phyloP scores from a whole-genome alignment of 2,888 invertebrate species.

The Coelinius sp. region DNA sequence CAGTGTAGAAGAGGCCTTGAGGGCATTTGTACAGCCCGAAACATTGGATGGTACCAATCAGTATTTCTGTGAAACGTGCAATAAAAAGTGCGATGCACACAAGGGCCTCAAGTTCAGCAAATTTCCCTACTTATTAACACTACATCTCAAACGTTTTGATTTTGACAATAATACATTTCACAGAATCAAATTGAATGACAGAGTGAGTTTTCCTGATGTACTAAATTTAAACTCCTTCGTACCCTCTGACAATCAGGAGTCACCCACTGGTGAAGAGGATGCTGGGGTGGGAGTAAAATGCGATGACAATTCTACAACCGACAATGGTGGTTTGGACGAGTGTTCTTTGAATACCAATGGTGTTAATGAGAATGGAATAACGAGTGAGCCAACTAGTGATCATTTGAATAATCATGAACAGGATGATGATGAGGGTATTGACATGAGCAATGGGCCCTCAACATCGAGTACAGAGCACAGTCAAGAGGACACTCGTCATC shows the following conservation, averaged over 20 bases:
- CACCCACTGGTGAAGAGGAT: slow-evolving; percentile 70
- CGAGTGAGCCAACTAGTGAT: slow-evolving; percentile 50
- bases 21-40: slow-evolving; percentile 88
- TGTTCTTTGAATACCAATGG: slow-evolving; percentile 55
- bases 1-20: slow-evolving; percentile 86
- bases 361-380: slow-evolving; percentile 50
- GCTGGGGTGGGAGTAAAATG: slow-evolving; percentile 71
- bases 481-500: slow-evolving; percentile 72
- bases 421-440: slow-evolving; percentile 81
- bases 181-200: slow-evolving; percentile 89
- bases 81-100: slow-evolving; percentile 89
- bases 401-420: slow-evolving; percentile 62
- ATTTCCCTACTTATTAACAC: slow-evolving; percentile 88
- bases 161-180: slow-evolving; percentile 89
- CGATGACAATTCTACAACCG: slow-evolving; percentile 80
- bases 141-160: slow-evolving; percentile 91
- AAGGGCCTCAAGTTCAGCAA: slow-evolving; percentile 90
- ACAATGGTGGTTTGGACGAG: slow-evolving; percentile 79
- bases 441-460: slow-evolving; percentile 72
- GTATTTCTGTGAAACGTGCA: slow-evolving; percentile 89
- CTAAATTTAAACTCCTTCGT: slow-evolving; percentile 85
- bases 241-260: slow-evolving; percentile 63
- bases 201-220: slow-evolving; percentile 86
- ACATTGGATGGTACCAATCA: slow-evolving; percentile 87
- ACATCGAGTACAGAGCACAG: slow-evolving; percentile 68